phyloP scores from a whole-genome alignment of 1,140 invertebrate species.

The Druon quercuslanigerum region DNA sequence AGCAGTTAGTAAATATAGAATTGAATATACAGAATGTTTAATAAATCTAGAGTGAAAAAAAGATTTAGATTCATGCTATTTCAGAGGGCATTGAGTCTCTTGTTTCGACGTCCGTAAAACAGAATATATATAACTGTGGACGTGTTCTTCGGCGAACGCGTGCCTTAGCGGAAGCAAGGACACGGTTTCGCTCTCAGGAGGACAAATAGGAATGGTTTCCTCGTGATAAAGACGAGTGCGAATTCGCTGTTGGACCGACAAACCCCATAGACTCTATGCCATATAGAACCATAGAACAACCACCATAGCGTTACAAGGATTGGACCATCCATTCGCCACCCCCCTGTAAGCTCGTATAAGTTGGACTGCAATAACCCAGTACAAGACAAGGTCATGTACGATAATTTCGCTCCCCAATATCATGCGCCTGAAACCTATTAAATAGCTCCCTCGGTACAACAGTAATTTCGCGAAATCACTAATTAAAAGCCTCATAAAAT shows the following conservation, averaged over 20 bases:
- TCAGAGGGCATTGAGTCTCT: conserved; percentile 39
- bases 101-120: conserved; percentile 64
- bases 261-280: conserved; percentile 10
- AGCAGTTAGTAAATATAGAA: too few species aligned
- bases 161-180: conserved; percentile 66
- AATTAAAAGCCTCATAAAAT: not conserved
- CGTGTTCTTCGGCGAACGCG: conserved; percentile 61
- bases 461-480: conserved; percentile 12
- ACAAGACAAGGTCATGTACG: conserved; percentile 1
- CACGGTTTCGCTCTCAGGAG: conserved; percentile 73
- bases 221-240: conserved; percentile 67
- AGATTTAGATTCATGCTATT: too few species aligned
- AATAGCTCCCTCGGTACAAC: not conserved
- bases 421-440: conserved; percentile 8
- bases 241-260: conserved; percentile 55
- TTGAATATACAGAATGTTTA: too few species aligned
- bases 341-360: not conserved
- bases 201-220: conserved; percentile 71
- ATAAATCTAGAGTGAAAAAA: too few species aligned
- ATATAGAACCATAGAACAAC: not conserved
- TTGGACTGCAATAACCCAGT: not conserved
- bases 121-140: conserved; percentile 45
- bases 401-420: conserved; percentile 6
- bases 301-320: not conserved
- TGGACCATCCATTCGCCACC: not conserved